Percentiles rank a stretch among this genome's conserved stretches.
These are phyloP conservation scores for Indicator indicator DNA, from an alignment of 2,113 vertebrate species.

Conservation along the genomic window DNA sequence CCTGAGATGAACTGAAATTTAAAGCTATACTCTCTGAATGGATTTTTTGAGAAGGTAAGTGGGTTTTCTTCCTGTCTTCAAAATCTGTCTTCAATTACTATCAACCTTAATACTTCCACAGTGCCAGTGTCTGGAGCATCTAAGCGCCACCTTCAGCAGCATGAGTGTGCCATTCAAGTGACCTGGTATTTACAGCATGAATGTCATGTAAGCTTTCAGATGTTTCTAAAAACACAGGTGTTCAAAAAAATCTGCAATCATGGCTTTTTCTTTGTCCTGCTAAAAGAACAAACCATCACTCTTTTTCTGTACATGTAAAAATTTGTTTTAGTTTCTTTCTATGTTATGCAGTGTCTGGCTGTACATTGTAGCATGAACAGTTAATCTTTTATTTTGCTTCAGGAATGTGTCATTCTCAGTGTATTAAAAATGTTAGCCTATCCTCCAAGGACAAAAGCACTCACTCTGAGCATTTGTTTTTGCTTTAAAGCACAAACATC, in stretches of 20 bases:
- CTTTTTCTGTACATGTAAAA: not conserved
- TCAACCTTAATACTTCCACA: not conserved
- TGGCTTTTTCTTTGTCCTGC: not conserved
- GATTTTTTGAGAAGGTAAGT: not conserved
- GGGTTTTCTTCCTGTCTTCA: not conserved
- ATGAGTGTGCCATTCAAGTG: not conserved
- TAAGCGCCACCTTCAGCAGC: not conserved
- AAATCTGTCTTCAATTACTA: not conserved
- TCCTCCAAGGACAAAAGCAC: not conserved
- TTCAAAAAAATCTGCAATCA: not conserved
- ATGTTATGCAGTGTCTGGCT: not conserved
- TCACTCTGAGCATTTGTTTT: not conserved
- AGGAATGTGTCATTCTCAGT: not conserved
- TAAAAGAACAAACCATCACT: not conserved
- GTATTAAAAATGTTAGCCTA: not conserved
- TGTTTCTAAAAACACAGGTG: not conserved
- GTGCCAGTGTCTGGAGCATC: not conserved
- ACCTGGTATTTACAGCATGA: not conserved
- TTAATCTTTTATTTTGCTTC: not conserved
- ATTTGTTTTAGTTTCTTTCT: not conserved
- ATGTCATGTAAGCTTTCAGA: not conserved
- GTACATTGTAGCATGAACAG: not conserved
- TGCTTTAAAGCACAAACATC: not conserved
- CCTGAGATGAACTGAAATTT: conserved; percentile 10
- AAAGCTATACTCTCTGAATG: not conserved